Percentiles rank a stretch among this genome's conserved stretches.
phyloP scores from a whole-genome alignment of 1,140 invertebrate species.

The Campoletis sonorensis region DNA sequence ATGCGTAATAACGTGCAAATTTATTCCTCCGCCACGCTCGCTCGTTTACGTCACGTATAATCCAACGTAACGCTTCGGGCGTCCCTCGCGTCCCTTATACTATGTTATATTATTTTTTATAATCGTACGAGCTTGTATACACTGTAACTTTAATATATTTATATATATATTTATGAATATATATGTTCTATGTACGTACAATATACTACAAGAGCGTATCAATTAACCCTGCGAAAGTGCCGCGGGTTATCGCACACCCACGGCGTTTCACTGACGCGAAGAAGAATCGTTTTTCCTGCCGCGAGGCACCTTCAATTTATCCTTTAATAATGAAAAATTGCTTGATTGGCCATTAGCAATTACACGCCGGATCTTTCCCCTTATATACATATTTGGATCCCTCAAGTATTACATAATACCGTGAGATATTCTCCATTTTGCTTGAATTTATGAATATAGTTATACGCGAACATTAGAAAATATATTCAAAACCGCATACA shows the following conservation, averaged over 20 bases:
- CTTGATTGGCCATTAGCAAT: slow-evolving; percentile 44
- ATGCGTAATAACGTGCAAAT: slow-evolving; percentile 61
- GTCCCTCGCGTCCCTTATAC: slow-evolving; percentile 27
- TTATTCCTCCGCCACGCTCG: slow-evolving; percentile 57
- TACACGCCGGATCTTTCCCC: slow-evolving; percentile 38
- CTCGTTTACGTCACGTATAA: slow-evolving; percentile 49
- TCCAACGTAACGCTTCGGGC: slow-evolving; percentile 45
- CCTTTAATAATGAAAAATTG: slow-evolving; percentile 45
- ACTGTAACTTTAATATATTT: not conserved
- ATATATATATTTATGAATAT: too few species aligned
- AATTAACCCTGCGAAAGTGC: slow-evolving; percentile 44
- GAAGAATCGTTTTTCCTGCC: slow-evolving; percentile 36
- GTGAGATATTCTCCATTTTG: slow-evolving; percentile 21
- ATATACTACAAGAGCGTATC: slow-evolving; percentile 34
- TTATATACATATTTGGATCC: not conserved
- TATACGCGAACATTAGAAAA: too few species aligned
- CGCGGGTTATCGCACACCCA: slow-evolving; percentile 43
- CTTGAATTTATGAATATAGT: not conserved
- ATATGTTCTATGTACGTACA: not conserved
- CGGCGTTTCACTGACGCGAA: slow-evolving; percentile 29
- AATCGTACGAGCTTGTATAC: slow-evolving; percentile 13
- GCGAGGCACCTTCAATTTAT: slow-evolving; percentile 39
- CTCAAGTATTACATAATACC: slow-evolving; percentile 14
- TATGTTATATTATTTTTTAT: slow-evolving; percentile 14
- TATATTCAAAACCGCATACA: too few species aligned